These are phyloP conservation scores for Lanius collurio DNA, from an alignment of 2,113 vertebrate genomes.

Conservation along the genomic window DNA sequence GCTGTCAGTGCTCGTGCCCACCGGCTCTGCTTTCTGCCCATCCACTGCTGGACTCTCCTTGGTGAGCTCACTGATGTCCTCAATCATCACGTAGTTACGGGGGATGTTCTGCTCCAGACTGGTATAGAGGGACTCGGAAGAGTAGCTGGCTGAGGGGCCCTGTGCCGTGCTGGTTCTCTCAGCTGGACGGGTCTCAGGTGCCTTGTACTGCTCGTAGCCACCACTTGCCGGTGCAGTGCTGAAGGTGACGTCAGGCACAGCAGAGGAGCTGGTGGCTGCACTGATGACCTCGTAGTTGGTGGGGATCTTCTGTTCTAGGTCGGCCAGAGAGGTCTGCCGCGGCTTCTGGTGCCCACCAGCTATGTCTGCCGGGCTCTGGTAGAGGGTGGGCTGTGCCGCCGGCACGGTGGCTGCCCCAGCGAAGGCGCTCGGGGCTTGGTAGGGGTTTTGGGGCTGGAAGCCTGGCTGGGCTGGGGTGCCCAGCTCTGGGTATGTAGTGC, in stretches of 20 bases:
- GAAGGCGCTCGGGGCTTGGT: slow-evolving; percentile 81
- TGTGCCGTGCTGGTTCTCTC: slow-evolving; percentile 78
- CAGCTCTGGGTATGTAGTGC: slow-evolving; percentile 84
- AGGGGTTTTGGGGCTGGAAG: slow-evolving; percentile 83
- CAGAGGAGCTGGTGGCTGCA: slow-evolving; percentile 83
- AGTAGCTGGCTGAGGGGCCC: slow-evolving; percentile 84
- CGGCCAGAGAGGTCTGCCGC: slow-evolving; percentile 90
- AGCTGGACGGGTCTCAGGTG: slow-evolving; percentile 75
- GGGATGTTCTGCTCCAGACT: slow-evolving; percentile 95
- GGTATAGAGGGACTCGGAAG: slow-evolving; percentile 88
- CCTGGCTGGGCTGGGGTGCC: slow-evolving; percentile 79
- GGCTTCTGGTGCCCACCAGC: slow-evolving; percentile 86
- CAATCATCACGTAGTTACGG: slow-evolving; percentile 98
- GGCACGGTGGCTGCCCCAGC: slow-evolving; percentile 76
- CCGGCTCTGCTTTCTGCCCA: slow-evolving; percentile 80
- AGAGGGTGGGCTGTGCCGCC: slow-evolving; percentile 77
- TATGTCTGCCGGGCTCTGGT: slow-evolving; percentile 80
- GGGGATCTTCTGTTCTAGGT: slow-evolving; percentile 93
- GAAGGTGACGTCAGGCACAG: slow-evolving; percentile 80
- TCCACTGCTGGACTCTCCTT: slow-evolving; percentile 87
- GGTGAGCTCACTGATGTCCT: slow-evolving; percentile 97
- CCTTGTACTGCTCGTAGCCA: slow-evolving; percentile 85
- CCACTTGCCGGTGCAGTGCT: slow-evolving; percentile 65
- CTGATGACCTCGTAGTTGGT: slow-evolving; percentile 95
- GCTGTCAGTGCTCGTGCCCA: slow-evolving; percentile 67